phyloP scores from a whole-genome alignment of 2,797 vertebrate genomes.

The Sebastiscus tertius region DNA sequence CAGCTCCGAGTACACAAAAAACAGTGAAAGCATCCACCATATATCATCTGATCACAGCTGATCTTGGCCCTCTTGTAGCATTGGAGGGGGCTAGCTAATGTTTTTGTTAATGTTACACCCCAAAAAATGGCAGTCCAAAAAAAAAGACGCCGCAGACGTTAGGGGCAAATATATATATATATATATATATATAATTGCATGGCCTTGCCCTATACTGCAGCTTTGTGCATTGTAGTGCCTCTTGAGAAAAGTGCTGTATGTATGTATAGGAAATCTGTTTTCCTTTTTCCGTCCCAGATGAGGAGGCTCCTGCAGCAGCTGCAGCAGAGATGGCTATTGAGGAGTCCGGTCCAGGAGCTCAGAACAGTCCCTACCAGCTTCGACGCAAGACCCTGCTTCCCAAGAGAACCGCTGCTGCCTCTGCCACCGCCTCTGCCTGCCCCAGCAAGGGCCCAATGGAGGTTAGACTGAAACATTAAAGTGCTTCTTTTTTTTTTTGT shows the following conservation, averaged over 20 bases:
- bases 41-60: constrained; percentile 51
- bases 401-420: constrained; percentile 98
- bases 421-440: constrained; percentile 87
- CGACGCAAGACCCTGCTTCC: constrained; percentile 98
- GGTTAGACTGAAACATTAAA: constrained; percentile 71
- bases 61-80: constrained; percentile 44
- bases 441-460: constrained; percentile 96
- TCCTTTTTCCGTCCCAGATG: constrained; percentile 84
- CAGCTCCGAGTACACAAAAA: constrained; percentile 33
- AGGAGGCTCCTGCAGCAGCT: constrained; percentile 94
- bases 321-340: constrained; percentile 98
- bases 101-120: constrained; percentile 83
- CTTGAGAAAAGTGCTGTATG: constrained; percentile 5
- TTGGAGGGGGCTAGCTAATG: constrained; percentile 49
- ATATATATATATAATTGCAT: background rate
- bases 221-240: constrained; percentile 18
- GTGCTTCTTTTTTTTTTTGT: background rate
- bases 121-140: constrained; percentile 79
- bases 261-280: constrained; percentile 18
- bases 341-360: constrained; percentile 99
- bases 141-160: constrained; percentile 64
- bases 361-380: constrained; percentile 99
- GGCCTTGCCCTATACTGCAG: background rate
- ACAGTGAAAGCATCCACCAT: constrained; percentile 11
- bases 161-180: too few relatives aligned